These are phyloP conservation scores for Aphis gossypii DNA, from an alignment of 1,140 invertebrate genomes.

Conservation along the genomic window DNA sequence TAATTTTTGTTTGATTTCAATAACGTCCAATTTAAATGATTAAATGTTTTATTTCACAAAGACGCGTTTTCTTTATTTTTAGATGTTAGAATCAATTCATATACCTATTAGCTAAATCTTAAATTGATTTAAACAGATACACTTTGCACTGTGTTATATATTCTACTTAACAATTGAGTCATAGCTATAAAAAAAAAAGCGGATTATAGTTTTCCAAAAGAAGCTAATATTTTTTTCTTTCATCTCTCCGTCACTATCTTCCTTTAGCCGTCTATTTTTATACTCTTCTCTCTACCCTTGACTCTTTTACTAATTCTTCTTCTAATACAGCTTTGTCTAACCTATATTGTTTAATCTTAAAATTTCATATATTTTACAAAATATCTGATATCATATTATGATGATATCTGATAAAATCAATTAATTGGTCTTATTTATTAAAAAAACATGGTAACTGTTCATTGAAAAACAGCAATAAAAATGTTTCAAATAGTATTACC, in stretches of 20 bases:
- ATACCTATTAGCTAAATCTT: not conserved
- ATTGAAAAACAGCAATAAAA: no score
- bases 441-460: no score
- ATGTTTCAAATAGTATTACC: no score
- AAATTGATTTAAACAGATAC: not conserved
- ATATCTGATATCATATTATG: no score
- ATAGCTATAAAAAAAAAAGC: not conserved
- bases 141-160: not conserved
- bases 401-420: no score
- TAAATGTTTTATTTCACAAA: not conserved
- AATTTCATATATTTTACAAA: no score
- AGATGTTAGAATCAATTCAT: not conserved
- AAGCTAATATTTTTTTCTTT: slow-evolving; percentile 13
- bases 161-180: not conserved
- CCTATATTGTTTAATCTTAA: no score
- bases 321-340: no score
- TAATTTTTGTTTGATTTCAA: not conserved
- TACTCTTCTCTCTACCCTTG: not conserved
- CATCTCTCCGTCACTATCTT: not conserved
- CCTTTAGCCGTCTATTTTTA: not conserved
- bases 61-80: not conserved
- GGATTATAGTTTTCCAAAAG: not conserved
- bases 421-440: no score
- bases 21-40: not conserved
- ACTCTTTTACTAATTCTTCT: not conserved